Evolutionary conservation across 2,113 vertebrate genomes (phyloP).

Genomic region (Odobenus rosmarus): DNA sequence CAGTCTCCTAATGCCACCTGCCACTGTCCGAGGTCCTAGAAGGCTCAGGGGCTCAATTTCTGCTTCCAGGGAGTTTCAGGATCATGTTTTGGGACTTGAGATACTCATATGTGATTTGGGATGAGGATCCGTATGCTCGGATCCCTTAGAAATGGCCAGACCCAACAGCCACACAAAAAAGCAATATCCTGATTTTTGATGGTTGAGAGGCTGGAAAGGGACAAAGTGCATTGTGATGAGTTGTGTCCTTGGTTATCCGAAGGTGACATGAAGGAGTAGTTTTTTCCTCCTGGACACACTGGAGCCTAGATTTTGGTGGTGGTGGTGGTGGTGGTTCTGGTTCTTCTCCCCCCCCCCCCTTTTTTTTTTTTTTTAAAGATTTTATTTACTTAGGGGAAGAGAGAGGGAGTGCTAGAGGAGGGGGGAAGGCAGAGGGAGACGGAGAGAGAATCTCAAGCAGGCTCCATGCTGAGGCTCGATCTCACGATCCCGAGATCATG

Average conservation of each 20-base stretch:
- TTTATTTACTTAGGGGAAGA: neutral
- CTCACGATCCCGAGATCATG: neutral
- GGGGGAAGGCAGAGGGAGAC: neutral
- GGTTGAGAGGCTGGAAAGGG: neutral
- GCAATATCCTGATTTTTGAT: neutral
- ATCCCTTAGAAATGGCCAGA: neutral
- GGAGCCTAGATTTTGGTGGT: neutral
- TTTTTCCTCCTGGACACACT: neutral
- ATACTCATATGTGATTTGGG: neutral
- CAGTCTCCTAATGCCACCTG: neutral
- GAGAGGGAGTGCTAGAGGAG: neutral
- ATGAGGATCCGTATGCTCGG: neutral
- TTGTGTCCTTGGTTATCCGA: neutral
- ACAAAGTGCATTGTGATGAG: neutral
- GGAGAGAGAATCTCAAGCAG: neutral
- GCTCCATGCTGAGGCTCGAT: neutral
- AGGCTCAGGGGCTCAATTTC: neutral
- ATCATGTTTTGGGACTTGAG: neutral
- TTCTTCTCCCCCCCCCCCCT: too few species aligned
- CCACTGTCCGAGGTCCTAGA: neutral
- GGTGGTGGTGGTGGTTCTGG: too few species aligned
- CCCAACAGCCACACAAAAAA: neutral
- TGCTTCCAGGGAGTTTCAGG: neutral
- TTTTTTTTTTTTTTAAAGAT: neutral
- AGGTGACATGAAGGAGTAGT: neutral